Evolutionary conservation across 64 coral and sea anemone genomes (phyloP).

Genomic region (Montipora sp.): DNA sequence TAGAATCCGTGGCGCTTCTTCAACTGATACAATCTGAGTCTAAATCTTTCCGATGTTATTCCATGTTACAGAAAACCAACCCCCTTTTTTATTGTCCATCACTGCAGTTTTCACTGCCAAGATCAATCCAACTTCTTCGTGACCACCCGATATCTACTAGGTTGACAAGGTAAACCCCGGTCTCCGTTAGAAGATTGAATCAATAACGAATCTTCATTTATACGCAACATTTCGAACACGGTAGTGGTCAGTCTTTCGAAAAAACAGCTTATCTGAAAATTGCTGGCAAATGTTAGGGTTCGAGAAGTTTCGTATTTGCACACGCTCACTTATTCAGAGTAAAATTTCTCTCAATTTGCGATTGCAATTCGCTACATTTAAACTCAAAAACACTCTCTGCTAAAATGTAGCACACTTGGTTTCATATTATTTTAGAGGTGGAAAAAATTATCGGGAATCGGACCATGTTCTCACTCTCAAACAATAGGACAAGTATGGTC

Average conservation of each 20-base stretch:
- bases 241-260: too few relatives aligned
- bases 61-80: not conserved
- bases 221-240: too few relatives aligned
- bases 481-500: not conserved
- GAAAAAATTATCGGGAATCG: not conserved
- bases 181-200: too few relatives aligned
- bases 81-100: not conserved
- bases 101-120: not conserved
- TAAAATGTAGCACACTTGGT: not conserved
- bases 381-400: too few relatives aligned
- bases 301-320: too few relatives aligned
- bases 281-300: too few relatives aligned
- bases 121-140: not conserved
- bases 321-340: too few relatives aligned
- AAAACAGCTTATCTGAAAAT: too few relatives aligned
- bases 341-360: too few relatives aligned
- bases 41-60: not conserved
- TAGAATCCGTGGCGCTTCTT: conserved; percentile 34
- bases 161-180: not conserved
- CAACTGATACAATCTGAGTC: not conserved
- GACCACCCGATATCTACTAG: not conserved
- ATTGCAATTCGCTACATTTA: too few relatives aligned
- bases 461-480: not conserved
- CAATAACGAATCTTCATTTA: too few relatives aligned
- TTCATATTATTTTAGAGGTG: not conserved